These are phyloP conservation scores for Tupaia chinensis DNA, from an alignment of 2,113 vertebrate genomes.

Conservation along the genomic window DNA sequence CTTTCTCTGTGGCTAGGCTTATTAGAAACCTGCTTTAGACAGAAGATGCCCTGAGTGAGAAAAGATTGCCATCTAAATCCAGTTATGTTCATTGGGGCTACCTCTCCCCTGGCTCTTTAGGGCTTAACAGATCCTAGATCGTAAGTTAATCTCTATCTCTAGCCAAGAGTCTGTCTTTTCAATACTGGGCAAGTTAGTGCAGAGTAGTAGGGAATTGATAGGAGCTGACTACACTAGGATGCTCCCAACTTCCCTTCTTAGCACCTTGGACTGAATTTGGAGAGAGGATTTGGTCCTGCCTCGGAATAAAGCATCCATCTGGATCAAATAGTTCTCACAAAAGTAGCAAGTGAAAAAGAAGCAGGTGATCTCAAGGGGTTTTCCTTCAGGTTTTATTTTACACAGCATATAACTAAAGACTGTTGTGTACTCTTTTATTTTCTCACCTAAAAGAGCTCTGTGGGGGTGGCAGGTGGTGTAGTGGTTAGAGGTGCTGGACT, in stretches of 20 bases:
- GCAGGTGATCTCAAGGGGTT: not conserved
- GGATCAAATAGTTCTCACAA: not conserved
- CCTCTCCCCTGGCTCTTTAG: not conserved
- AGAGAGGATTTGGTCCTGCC: not conserved
- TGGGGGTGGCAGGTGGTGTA: too few relatives aligned
- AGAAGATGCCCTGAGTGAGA: not conserved
- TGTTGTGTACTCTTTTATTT: not conserved
- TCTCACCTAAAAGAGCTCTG: not conserved
- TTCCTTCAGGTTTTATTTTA: not conserved
- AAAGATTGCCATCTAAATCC: not conserved
- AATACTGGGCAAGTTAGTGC: not conserved
- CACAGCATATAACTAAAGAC: not conserved
- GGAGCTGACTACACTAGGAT: not conserved
- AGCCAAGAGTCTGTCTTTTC: not conserved
- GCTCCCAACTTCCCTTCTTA: not conserved
- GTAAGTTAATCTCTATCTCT: not conserved
- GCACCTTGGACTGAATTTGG: not conserved
- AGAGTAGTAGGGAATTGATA: not conserved
- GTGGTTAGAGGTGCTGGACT: too few relatives aligned
- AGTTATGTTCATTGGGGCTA: not conserved
- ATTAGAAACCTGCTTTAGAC: constrained; percentile 3
- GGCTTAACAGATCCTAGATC: not conserved
- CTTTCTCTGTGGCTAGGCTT: constrained; percentile 3
- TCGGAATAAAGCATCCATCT: not conserved
- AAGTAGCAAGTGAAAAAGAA: not conserved